Conservation (phyloP, 2,888 invertebrate genomes). For the Drosophila ezoana region DNA sequence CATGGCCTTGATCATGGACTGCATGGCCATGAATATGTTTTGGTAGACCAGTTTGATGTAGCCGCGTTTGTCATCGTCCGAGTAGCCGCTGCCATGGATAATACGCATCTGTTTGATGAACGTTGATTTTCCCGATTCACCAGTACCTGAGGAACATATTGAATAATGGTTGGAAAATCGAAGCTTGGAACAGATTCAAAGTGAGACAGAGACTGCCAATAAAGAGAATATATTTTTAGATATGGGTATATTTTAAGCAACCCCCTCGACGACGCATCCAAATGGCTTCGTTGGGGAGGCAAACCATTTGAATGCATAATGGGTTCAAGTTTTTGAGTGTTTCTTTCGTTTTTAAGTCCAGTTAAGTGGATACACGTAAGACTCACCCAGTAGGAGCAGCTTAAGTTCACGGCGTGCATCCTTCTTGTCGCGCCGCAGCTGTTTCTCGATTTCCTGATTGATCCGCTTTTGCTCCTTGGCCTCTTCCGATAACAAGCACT, state of each 20-base stretch:
- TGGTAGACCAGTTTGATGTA: conserved; percentile 99
- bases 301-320: conserved; percentile 1
- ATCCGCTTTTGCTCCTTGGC: conserved; percentile 99
- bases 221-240: not conserved
- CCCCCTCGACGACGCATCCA: conserved; percentile 7
- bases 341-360: not conserved
- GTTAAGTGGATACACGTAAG: not conserved
- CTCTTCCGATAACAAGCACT: conserved; percentile 99
- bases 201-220: no score
- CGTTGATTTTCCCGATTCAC: conserved; percentile 99
- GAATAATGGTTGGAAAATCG: no score
- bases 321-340: not conserved
- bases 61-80: conserved; percentile 99
- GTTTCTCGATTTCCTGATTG: conserved; percentile 99
- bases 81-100: conserved; percentile 99
- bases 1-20: conserved; percentile 99
- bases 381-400: conserved; percentile 97
- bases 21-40: conserved; percentile 99
- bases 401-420: conserved; percentile 99
- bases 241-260: conserved; percentile 7
- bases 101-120: conserved; percentile 99
- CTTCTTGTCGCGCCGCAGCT: conserved; percentile 99
- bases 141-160: conserved; percentile 86
- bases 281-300: conserved; percentile 20
- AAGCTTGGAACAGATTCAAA: no score